A percentile compares a stretch with the other conserved stretches of the same genome.
These are phyloP conservation scores for Bombyx mori DNA, from an alignment of 1,140 invertebrate species.

Conservation along the genomic window ASM3026992v2 NC_085117.1:1987501-1988000, in stretches of 20 bases:
- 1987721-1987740: conserved; percentile 19
- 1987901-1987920: too few species aligned
- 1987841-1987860: too few species aligned
- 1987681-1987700: conserved; percentile 23
- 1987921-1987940: too few species aligned
- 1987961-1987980: too few species aligned
- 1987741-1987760: conserved; percentile 12
- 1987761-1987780: conserved; percentile 23
- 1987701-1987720: conserved; percentile 8
- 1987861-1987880: too few species aligned
- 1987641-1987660: conserved; percentile 15
- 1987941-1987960: too few species aligned
- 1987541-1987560: too few species aligned
- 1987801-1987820: background rate
- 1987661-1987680: conserved; percentile 26
- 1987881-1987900: too few species aligned
- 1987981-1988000: too few species aligned
- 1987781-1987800: conserved; percentile 15
- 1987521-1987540: too few species aligned
- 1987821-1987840: too few species aligned
- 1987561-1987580: conserved; percentile 8
- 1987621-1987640: conserved; percentile 7
- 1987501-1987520: too few species aligned
- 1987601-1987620: conserved; percentile 20
- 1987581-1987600: conserved; percentile 19